Conservation (phyloP, 2,113 vertebrate species). For the Pseudopipra pipra region DNA sequence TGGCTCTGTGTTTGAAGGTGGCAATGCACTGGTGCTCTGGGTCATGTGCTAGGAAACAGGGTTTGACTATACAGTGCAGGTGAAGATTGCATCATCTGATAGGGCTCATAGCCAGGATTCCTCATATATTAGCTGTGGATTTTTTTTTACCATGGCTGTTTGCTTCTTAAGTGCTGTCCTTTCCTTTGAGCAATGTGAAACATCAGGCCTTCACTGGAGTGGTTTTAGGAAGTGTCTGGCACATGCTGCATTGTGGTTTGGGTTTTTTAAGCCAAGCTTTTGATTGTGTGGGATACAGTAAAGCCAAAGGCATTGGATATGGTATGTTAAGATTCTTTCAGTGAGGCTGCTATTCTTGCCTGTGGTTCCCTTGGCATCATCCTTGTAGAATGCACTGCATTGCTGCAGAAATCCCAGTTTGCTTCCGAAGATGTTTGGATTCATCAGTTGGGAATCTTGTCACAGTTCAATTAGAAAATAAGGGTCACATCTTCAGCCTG, state of each 20-base stretch:
- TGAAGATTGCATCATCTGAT: neutral
- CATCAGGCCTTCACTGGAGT: neutral
- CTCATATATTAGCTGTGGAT: neutral
- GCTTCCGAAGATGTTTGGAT: neutral
- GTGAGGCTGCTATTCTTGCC: neutral
- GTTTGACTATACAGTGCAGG: neutral
- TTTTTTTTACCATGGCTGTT: neutral
- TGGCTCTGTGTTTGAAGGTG: neutral
- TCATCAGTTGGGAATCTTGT: neutral
- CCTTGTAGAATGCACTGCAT: neutral
- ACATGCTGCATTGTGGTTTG: neutral
- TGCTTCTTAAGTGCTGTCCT: neutral
- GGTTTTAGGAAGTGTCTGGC: neutral
- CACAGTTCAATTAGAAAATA: neutral
- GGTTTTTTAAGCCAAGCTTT: neutral
- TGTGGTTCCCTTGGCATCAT: neutral
- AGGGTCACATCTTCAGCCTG: neutral
- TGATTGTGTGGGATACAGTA: neutral
- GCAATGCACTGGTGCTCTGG: fast-evolving
- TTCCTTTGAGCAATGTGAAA: neutral
- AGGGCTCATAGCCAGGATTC: neutral
- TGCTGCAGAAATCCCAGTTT: conserved; percentile 5
- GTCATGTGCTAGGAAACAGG: neutral
- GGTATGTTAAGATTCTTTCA: neutral
- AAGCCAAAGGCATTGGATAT: neutral